phyloP scores from a whole-genome alignment of 2,113 vertebrate genomes.

The Boulengeromyrus knoepffleri region DNA sequence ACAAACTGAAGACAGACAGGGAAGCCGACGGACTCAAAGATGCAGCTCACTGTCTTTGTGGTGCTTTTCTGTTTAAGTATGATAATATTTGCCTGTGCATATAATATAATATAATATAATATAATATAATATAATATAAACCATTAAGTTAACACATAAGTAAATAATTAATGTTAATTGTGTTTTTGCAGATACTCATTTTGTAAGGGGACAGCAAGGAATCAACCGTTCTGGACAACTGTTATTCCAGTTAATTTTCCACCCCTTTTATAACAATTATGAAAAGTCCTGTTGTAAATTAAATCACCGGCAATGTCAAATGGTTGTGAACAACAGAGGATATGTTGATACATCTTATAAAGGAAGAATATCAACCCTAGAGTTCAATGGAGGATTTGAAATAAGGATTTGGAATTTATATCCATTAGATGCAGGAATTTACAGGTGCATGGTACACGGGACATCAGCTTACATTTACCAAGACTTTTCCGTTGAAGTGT shows the following conservation, averaged over 20 bases:
- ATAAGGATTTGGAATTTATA: conserved; percentile 47
- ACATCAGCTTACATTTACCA: conserved; percentile 27
- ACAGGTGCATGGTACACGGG: conserved; percentile 45
- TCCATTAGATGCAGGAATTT: conserved; percentile 44
- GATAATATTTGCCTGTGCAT: not conserved
- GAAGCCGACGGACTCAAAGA: not conserved
- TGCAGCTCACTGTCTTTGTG: not conserved
- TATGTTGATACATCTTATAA: conserved; percentile 28
- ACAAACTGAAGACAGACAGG: not conserved
- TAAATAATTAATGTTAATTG: not conserved
- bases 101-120: not conserved
- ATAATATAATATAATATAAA: not conserved
- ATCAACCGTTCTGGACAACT: conserved; percentile 32
- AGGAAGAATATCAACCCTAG: conserved; percentile 42
- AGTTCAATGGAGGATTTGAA: conserved; percentile 37
- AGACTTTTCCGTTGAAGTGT: conserved; percentile 39
- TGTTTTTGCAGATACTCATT: conserved; percentile 40
- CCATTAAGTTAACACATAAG: not conserved
- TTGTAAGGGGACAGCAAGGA: conserved; percentile 37
- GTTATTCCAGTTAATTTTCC: conserved; percentile 41
- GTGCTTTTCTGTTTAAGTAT: conserved; percentile 5
- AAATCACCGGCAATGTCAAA: conserved; percentile 27
- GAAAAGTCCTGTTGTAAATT: conserved; percentile 53
- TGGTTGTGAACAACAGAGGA: conserved; percentile 44
- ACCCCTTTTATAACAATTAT: conserved; percentile 37